Evolutionary conservation across 2,888 invertebrate species (phyloP), one percentile per base, ranked within the genome.

Genomic region (Protula sp.): DNA sequence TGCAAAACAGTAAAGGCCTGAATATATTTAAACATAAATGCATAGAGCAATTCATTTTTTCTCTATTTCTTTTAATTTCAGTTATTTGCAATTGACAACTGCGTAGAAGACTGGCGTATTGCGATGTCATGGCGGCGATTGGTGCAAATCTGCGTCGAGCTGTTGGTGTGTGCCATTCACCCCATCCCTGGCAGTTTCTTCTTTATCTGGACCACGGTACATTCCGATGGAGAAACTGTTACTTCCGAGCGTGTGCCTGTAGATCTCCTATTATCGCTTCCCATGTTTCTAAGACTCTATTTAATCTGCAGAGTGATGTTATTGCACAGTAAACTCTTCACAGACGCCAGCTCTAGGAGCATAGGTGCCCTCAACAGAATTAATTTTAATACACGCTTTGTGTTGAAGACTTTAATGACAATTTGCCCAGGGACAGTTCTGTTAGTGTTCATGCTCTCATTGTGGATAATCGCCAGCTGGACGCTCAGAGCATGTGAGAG

Each of bases 31-130:
- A n/a, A n/a, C n/a, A n/a, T n/a, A n/a, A n/a, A n/a, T n/a, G n/a
- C n/a, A n/a, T n/a, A n/a, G n/a, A n/a, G n/a, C n/a, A n/a, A n/a
- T n/a, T n/a, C n/a, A n/a, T n/a, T n/a, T n/a, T n/a, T n/a, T n/a
- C n/a, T n/a, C n/a, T n/a, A n/a, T n/a, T n/a, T n/a, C n/a, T n/a
- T n/a, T n/a, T n/a, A n/a, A n/a, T 59, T 87, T 51, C 87, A 99
- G 97, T 88, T 99, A 85, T 99, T 98, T 87, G 97, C 98, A 91
- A 95, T 98, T 85, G 98, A 99, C 87, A 99, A 99, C 87, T 97
- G 97, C 85, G 95, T 98, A 70, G 99, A 99, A 83, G 99, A 99
- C 86, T 99, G 99, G 99, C 87, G 98, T 81, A 99, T 99, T 84
- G 98, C 98, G 77, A 94, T 99, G 91, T 98, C 97, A 73, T 94